A percentile compares a stretch with the other conserved stretches of the same genome.
phyloP scores from a whole-genome alignment of 2,888 invertebrate species.

The Rhamphomyia laevipes region DNA sequence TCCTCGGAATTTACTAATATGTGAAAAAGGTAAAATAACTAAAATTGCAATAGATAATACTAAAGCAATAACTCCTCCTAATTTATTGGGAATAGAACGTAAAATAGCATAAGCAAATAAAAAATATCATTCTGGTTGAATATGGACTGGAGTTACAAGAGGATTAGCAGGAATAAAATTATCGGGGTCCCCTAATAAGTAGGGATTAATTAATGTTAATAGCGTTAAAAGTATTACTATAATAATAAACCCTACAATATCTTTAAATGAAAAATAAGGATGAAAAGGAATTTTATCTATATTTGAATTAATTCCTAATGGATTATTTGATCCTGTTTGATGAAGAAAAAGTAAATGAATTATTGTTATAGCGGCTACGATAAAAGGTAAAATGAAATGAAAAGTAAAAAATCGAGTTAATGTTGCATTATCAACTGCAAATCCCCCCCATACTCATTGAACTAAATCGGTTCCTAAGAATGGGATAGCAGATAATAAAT shows the following conservation, averaged over 20 bases:
- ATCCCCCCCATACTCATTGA: constrained; percentile 65
- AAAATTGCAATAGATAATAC: constrained; percentile 53
- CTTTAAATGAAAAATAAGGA: constrained; percentile 52
- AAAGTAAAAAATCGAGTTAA: constrained; percentile 62
- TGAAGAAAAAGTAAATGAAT: constrained; percentile 55
- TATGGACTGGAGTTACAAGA: constrained; percentile 53
- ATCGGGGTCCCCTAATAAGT: constrained; percentile 55
- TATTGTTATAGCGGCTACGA: constrained; percentile 47
- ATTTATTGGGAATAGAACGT: constrained; percentile 68
- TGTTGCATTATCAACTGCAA: constrained; percentile 60
- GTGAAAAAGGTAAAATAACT: constrained; percentile 46
- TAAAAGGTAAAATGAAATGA: constrained; percentile 61
- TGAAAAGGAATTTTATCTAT: constrained; percentile 58
- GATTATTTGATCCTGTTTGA: constrained; percentile 56
- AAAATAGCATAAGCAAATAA: constrained; percentile 71
- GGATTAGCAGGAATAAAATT: constrained; percentile 50
- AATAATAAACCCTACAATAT: constrained; percentile 48
- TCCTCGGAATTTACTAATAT: constrained; percentile 45
- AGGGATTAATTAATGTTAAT: constrained; percentile 45
- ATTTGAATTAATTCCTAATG: constrained; percentile 51
- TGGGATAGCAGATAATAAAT: constrained; percentile 58
- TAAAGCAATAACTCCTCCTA: constrained; percentile 51
- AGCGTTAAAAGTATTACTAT: constrained; percentile 42
- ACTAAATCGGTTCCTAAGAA: constrained; percentile 52
- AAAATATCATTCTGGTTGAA: constrained; percentile 79